Evolutionary conservation across 1,140 invertebrate species (phyloP).

Genomic region (Drosophila ironensis): DNA sequence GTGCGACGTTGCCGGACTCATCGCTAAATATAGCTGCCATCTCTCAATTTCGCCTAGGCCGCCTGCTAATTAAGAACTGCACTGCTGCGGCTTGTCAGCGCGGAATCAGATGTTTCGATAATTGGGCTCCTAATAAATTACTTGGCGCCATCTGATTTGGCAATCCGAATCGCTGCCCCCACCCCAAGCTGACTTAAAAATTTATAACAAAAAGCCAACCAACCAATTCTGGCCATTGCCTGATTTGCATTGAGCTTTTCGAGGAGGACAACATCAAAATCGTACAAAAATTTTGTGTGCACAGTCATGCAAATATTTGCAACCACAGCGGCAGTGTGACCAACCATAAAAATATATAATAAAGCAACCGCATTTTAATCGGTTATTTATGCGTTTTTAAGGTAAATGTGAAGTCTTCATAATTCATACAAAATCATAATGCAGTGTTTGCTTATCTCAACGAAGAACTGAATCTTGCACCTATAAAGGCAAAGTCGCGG

Average conservation of each 20-base stretch:
- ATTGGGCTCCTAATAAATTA: constrained; percentile 76
- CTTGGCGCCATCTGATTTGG: constrained; percentile 66
- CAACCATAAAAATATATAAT: constrained; percentile 54
- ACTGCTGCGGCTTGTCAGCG: constrained; percentile 60
- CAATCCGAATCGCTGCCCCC: constrained; percentile 32
- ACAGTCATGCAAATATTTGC: constrained; percentile 43
- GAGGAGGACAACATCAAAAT: not conserved
- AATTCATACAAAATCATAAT: constrained; percentile 38
- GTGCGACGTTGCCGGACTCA: constrained; percentile 41
- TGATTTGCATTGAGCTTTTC: constrained; percentile 47
- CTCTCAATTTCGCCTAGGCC: constrained; percentile 18
- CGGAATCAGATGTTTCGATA: constrained; percentile 63
- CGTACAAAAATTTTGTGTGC: constrained; percentile 13
- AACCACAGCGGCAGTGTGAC: constrained; percentile 35
- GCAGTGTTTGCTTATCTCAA: constrained; percentile 11
- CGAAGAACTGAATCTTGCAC: constrained; percentile 45
- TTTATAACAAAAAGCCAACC: no score
- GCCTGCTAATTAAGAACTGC: constrained; percentile 54
- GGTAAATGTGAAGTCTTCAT: constrained; percentile 37
- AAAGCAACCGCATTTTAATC: constrained; percentile 40
- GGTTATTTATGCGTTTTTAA: constrained; percentile 63
- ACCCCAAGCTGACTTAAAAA: constrained; percentile 2
- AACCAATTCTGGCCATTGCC: constrained; percentile 18
- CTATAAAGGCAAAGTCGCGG: constrained; percentile 48
- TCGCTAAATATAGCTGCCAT: constrained; percentile 67